Evolutionary conservation across 92 coral and sea anemone species (phyloP), one percentile per base, ranked within the genome.

Genomic region (Blastomussa wellsi): DNA sequence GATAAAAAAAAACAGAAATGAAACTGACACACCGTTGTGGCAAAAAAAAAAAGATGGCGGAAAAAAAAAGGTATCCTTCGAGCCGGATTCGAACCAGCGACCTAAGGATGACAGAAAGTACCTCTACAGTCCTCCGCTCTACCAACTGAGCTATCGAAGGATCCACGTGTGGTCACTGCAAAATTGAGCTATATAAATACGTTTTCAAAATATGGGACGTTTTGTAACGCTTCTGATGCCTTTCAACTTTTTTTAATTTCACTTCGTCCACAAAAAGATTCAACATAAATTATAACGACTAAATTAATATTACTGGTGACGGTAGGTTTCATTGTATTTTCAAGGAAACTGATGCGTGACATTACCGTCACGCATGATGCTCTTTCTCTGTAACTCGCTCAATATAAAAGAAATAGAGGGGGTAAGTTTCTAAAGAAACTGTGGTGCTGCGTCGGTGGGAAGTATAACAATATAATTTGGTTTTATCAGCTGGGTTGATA

Each of bases 101-200:
- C 92, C 92, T 89, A 89, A 85, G 90, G 92, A 89, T 81, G 5
- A 0, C 74, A 36, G 3, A 0, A 4, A 70, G 0, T 0, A 3
- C 38, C 78, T 72, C 95, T 90, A 86, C 91, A 92, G 95, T 90
- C 93, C 95, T 87, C 91, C 94, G 89, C 95, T 92, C 93, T 86
- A 92, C 95, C 95, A 82, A 92, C 93, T 90, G 95, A 92, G 93
- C 95, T 90, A 86, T 90, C 95, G 91, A 92, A 86, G 93, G 90
- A 60, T 5, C 74, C 28, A 70, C 48, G 1, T 0, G 0, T 3
- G n/a, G n/a, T 0, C 1, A 1, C 5, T 0, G 2, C 1, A 70
- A 70, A 33, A 70, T 33, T 70, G 36, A 37, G 28, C 0, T 17
- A 70, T 36, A 16, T 70, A 35, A 70, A 70, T 37, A 70, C 9